phyloP scores from a whole-genome alignment of 2,888 invertebrate genomes.

The Xestobium rufovillosum region DNA sequence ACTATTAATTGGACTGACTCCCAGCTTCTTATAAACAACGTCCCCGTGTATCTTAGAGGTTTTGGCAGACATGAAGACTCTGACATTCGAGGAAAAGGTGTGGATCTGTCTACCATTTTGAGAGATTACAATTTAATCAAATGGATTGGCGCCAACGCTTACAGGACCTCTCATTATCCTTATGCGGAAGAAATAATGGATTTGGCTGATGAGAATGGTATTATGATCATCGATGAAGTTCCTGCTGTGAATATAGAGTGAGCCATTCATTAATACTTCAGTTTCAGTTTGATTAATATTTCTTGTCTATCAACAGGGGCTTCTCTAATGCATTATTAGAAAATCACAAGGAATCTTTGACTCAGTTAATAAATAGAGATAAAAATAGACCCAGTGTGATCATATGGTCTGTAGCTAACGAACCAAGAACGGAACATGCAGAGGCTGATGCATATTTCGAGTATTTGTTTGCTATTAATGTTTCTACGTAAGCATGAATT shows the following conservation, averaged over 20 bases:
- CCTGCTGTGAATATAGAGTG: conserved; percentile 87
- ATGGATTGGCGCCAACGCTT: conserved; percentile 93
- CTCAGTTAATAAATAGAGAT: conserved; percentile 83
- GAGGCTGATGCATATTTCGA: conserved; percentile 76
- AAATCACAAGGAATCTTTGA: conserved; percentile 80
- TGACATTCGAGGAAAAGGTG: conserved; percentile 85
- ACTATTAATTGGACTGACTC: conserved; percentile 71
- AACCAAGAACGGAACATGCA: conserved; percentile 67
- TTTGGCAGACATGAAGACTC: conserved; percentile 95
- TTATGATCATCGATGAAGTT: conserved; percentile 91
- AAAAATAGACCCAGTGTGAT: conserved; percentile 93
- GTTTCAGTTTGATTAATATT: conserved; percentile 11
- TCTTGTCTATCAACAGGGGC: conserved; percentile 43
- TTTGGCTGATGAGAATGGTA: conserved; percentile 83
- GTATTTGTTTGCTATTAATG: too few species aligned
- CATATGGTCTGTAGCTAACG: conserved; percentile 97
- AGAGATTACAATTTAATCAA: conserved; percentile 88
- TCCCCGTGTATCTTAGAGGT: conserved; percentile 81
- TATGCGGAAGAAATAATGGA: conserved; percentile 96
- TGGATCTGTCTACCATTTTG: conserved; percentile 77
- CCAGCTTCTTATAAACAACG: conserved; percentile 69
- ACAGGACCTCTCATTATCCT: conserved; percentile 95
- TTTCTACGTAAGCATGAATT: too few species aligned
- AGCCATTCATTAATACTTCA: conserved; percentile 31
- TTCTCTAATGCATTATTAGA: conserved; percentile 61